A percentile compares a stretch with the other conserved stretches of the same genome.
Conservation (phyloP, 2,797 vertebrate genomes). For the Gadopsis bispinosus region DNA sequence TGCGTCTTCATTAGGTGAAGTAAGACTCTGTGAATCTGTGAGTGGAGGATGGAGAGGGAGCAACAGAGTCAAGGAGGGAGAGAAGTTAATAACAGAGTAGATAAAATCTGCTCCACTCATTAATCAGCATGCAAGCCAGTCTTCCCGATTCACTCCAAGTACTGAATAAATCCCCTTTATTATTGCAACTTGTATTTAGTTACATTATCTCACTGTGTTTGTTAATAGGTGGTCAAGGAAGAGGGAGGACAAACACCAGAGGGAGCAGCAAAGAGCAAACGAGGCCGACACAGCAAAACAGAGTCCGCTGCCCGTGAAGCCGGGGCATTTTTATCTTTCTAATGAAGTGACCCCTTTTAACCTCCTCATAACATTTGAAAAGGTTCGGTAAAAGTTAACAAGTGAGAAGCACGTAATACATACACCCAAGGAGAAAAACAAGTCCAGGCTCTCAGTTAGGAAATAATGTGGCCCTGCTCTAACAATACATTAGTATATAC, state of each 20-base stretch:
- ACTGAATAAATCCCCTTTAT: constrained; percentile 60
- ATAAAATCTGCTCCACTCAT: constrained; percentile 67
- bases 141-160: constrained; percentile 42
- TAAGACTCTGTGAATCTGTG: constrained; percentile 60
- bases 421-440: constrained; percentile 31
- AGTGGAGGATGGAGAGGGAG: constrained; percentile 62
- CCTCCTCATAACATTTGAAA: constrained; percentile 53
- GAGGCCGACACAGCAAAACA: constrained; percentile 47
- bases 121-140: constrained; percentile 67
- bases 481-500: constrained; percentile 13
- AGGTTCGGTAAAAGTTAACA: constrained; percentile 39
- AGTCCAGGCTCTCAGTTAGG: background rate
- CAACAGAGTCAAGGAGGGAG: constrained; percentile 60
- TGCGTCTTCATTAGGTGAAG: constrained; percentile 64
- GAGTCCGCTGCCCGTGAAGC: constrained; percentile 28
- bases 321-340: constrained; percentile 54
- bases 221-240: constrained; percentile 69
- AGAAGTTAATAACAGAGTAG: constrained; percentile 70
- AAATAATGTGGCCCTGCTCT: background rate
- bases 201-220: constrained; percentile 70
- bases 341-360: constrained; percentile 71
- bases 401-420: constrained; percentile 30
- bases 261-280: constrained; percentile 66
- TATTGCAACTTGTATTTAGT: constrained; percentile 58
- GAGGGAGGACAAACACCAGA: constrained; percentile 60